A percentile compares a stretch with the other conserved stretches of the same genome.
Evolutionary conservation across 2,888 invertebrate species (phyloP).

Genomic region (Diloba caeruleocephala): DNA sequence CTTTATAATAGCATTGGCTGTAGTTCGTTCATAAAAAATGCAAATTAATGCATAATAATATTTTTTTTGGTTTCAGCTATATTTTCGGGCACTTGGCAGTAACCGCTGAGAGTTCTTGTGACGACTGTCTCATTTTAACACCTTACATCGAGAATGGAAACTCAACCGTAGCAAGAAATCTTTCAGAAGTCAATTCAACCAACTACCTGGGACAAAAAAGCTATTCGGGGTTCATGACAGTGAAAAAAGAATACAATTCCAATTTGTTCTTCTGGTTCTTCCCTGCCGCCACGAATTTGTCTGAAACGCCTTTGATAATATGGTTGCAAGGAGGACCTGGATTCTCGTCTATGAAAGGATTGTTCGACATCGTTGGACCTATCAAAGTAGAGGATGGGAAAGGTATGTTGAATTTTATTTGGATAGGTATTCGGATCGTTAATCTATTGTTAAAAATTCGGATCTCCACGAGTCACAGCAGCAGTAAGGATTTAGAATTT

Average conservation of each 20-base stretch:
- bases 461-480: too few relatives aligned
- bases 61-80: slow-evolving; percentile 15
- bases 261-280: slow-evolving; percentile 95
- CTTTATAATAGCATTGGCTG: too few relatives aligned
- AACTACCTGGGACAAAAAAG: slow-evolving; percentile 66
- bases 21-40: too few relatives aligned
- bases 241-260: slow-evolving; percentile 91
- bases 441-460: too few relatives aligned
- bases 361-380: slow-evolving; percentile 70
- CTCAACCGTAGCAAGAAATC: slow-evolving; percentile 42
- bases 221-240: slow-evolving; percentile 88
- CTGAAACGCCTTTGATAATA: slow-evolving; percentile 90
- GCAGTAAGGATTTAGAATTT: too few relatives aligned
- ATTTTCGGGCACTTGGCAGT: background rate
- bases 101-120: slow-evolving; percentile 8
- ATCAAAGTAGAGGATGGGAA: slow-evolving; percentile 53
- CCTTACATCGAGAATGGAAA: slow-evolving; percentile 49
- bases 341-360: slow-evolving; percentile 85
- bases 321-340: slow-evolving; percentile 96
- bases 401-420: slow-evolving; percentile 25
- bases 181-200: slow-evolving; percentile 59
- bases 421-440: too few relatives aligned
- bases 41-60: background rate
- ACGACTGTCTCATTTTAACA: slow-evolving; percentile 36
- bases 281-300: slow-evolving; percentile 75